Evolutionary conservation across 2,113 vertebrate species (phyloP).

Genomic region (Ibidorhyncha struthersii): DNA sequence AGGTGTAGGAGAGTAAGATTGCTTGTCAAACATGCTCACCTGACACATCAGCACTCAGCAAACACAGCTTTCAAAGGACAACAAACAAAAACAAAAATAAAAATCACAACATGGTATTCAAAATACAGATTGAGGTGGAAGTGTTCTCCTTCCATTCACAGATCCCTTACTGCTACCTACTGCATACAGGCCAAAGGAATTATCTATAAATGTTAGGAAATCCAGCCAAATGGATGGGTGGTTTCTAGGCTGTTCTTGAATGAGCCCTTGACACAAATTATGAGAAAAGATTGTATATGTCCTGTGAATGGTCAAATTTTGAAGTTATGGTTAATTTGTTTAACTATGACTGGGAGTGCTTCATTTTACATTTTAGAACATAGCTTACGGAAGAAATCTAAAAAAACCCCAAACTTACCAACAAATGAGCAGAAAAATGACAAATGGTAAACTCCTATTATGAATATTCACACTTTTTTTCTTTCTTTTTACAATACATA

Average conservation of each 20-base stretch:
- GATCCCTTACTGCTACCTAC: not conserved
- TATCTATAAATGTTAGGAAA: not conserved
- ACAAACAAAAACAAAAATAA: not conserved
- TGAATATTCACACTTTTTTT: not conserved
- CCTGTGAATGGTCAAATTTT: not conserved
- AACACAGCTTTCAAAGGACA: not conserved
- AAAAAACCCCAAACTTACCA: not conserved
- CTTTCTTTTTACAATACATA: not conserved
- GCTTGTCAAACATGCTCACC: not conserved
- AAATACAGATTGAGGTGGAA: not conserved
- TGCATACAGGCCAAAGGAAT: not conserved
- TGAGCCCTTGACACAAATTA: not conserved
- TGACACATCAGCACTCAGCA: not conserved
- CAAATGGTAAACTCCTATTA: not conserved
- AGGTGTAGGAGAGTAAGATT: not conserved
- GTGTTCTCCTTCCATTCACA: not conserved
- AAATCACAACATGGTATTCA: not conserved
- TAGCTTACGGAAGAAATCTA: not conserved
- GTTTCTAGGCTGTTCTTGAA: not conserved
- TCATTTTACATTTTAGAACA: not conserved
- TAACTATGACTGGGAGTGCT: not conserved
- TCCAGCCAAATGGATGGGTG: not conserved
- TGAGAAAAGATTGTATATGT: not conserved
- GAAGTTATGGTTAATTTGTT: not conserved
- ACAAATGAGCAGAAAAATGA: not conserved